phyloP scores from a whole-genome alignment of 2,113 vertebrate species.

The Erpornis zantholeuca region DNA sequence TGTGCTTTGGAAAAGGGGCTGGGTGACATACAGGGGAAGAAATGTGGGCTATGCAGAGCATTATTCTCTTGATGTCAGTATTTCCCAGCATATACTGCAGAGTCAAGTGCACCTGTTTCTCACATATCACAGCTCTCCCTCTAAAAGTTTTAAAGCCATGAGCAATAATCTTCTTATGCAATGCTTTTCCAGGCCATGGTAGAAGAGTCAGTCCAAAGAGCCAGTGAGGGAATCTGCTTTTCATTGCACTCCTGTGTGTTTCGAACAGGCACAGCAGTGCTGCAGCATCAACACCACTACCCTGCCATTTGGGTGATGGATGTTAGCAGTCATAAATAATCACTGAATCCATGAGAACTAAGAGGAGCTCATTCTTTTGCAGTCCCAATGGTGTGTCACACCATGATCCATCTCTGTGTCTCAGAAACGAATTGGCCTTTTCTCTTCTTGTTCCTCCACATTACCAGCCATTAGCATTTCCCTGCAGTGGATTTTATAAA shows the following conservation, averaged over 20 bases:
- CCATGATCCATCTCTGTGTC: not conserved
- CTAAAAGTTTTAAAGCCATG: not conserved
- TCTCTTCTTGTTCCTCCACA: not conserved
- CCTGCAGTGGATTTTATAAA: not conserved
- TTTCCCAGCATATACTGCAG: not conserved
- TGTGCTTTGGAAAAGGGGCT: not conserved
- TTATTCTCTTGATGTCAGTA: not conserved
- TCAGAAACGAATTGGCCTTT: slow-evolving; percentile 3
- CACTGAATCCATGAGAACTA: not conserved
- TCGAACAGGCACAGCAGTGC: not conserved
- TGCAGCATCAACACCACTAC: not conserved
- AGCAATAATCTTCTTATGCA: not conserved
- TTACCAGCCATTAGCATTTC: slow-evolving; percentile 18
- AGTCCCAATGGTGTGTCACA: not conserved
- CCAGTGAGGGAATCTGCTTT: not conserved
- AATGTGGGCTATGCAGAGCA: not conserved
- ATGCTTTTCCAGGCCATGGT: not conserved
- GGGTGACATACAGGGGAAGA: not conserved
- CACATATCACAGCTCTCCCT: not conserved
- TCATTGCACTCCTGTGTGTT: not conserved
- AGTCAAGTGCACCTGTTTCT: not conserved
- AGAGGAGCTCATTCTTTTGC: not conserved
- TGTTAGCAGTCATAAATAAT: not conserved
- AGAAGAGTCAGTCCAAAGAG: not conserved
- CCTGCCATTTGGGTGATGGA: slow-evolving; percentile 15